phyloP scores from a whole-genome alignment of 2,113 vertebrate species.

The Vicugna pacos region DNA sequence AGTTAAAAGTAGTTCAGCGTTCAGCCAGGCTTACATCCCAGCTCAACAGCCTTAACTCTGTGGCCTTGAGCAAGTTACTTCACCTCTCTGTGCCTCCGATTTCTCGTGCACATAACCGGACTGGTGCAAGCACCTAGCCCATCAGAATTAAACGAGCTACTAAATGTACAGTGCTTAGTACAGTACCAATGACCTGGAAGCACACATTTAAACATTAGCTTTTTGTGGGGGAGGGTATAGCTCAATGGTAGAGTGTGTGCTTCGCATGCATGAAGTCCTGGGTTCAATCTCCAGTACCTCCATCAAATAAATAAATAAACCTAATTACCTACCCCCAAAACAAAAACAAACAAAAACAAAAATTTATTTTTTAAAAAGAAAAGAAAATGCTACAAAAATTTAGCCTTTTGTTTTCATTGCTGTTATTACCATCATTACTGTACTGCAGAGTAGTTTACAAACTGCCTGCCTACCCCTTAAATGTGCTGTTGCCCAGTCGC shows the following conservation, averaged over 20 bases:
- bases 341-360: no score
- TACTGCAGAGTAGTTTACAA: not conserved
- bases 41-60: not conserved
- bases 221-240: not conserved
- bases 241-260: no score
- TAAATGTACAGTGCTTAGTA: not conserved
- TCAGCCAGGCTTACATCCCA: not conserved
- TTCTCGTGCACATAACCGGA: not conserved
- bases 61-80: not conserved
- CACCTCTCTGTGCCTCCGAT: not conserved
- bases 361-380: no score
- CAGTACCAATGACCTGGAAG: not conserved
- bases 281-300: no score
- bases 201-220: not conserved
- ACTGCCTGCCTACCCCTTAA: not conserved
- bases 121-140: not conserved
- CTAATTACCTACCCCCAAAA: no score
- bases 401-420: not conserved
- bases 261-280: no score
- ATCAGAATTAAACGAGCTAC: not conserved
- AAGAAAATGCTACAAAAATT: no score
- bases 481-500: not conserved
- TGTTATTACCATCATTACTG: not conserved
- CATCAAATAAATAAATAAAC: no score
- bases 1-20: not conserved